Evolutionary conservation across 2,888 invertebrate genomes (phyloP), one percentile per base, ranked within the genome.

Genomic region (Phengaris alcon): DNA sequence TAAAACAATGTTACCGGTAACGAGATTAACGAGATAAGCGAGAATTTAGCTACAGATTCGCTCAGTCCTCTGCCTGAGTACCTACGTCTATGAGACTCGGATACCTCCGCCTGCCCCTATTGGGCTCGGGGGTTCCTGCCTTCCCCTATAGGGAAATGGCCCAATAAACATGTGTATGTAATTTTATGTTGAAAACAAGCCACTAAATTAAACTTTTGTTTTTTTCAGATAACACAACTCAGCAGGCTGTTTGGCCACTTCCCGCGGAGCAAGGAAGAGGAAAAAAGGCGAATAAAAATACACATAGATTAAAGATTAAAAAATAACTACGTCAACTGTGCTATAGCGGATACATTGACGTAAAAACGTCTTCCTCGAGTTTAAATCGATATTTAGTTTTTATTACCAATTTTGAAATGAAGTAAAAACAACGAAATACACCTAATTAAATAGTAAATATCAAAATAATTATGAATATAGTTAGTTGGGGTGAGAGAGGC

Each of bases 221-320:
- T 22, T 48, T 74, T 74, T 35, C 74, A 74, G 74, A 74, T 74
- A 74, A 74, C 74, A 74, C 68, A 35, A 52, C 57, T 44, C 74
- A 52, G 51, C 57, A 15, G 48, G 48, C 51, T 64, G 64, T 52
- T 35, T 48, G 48, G 64, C 68, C 74, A 64, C 68, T 72, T 72
- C 72, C 72, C 10, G 35, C 12, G 52, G 35, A 72, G 10, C 48
- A 9, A 64, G 68, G 68, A 68, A 74, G 22, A 68, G 51, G 74
- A 74, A 48, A 51, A 68, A 51, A n/a, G 12, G 64, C 64, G 64
- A 64, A 52, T 12, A 12, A 64, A 59, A 35, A 35, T 35, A 35
- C 6, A 55, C n/a, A n/a, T n/a, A 35, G 12, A 35, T 64, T 59
- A 59, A 59, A 64, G 6, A 44, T 44, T 5, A 48, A 48, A 35